Evolutionary conservation across 1,140 invertebrate species (phyloP), one percentile per base, ranked within the genome.

Genomic region (Parapsyche elsis): DNA sequence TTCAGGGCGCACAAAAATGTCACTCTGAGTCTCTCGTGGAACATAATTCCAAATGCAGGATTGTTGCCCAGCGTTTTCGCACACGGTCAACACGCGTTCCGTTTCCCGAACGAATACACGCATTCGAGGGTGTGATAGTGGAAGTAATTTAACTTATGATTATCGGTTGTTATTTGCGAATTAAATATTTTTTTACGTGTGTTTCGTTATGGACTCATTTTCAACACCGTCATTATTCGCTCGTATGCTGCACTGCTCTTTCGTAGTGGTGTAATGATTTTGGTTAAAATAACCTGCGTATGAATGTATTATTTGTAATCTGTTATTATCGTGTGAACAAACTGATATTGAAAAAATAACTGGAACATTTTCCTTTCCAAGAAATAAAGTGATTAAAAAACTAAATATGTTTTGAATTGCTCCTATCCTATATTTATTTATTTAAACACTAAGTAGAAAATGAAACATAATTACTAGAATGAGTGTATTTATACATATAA

Each of bases 11-110:
- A 99, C 87, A 93, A 94, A 84, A 99, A 99, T 89, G 93, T 99
- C 0, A 97, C 97, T 1, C 88, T 99, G 71, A 95, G 93, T n/a
- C 87, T 99, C 14, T 96, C 96, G 0, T 99, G 97, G 96, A 99
- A 99, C 88, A 96, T 99, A 46, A 98, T 99, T 83, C 98, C 98
- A 53, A 99, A 99, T 91, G 97, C 98, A 84, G 98, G 98, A 53
- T 90, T 96, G 76, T 89, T 99, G 78, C 97, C 97, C 24, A 96
- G 94, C 84, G 92, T 98, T 45, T 92, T 92, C 87, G 94, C 95
- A 14, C 88, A 91, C 84, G 97, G 96, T 70, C 92, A 91, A 80
- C 96, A 99, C 86, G 92, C 91, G 70, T 97, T 99, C 86, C 91
- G 92, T 87, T 99, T 99, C 86, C 97, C 97, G 21, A 88, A 91